phyloP scores from a whole-genome alignment of 2,113 vertebrate species.

The Propithecus coquereli region DNA sequence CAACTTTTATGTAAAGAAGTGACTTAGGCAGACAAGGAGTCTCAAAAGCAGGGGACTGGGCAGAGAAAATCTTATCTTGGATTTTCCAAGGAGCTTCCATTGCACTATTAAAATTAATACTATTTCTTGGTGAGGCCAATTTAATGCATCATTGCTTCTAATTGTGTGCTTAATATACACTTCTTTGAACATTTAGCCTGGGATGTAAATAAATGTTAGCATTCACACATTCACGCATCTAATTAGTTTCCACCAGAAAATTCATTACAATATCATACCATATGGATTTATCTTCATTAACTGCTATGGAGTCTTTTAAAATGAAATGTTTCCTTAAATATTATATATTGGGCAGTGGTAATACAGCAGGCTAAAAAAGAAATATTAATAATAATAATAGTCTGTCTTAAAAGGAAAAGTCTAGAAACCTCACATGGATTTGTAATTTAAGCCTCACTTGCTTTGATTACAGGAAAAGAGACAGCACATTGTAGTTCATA shows the following conservation, averaged over 20 bases:
- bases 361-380: neutral
- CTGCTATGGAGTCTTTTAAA: slow-evolving; percentile 53
- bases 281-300: slow-evolving; percentile 70
- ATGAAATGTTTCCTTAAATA: slow-evolving; percentile 54
- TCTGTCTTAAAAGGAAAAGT: neutral
- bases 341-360: neutral
- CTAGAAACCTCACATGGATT: neutral
- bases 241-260: slow-evolving; percentile 75
- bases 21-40: neutral
- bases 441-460: neutral
- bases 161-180: slow-evolving; percentile 69
- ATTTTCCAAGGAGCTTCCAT: slow-evolving; percentile 59
- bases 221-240: slow-evolving; percentile 71
- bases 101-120: slow-evolving; percentile 68
- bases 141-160: slow-evolving; percentile 75
- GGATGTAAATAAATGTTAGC: slow-evolving; percentile 75
- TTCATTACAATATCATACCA: slow-evolving; percentile 62
- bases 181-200: slow-evolving; percentile 67
- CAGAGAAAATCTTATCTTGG: slow-evolving; percentile 53
- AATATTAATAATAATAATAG: slow-evolving; percentile 50
- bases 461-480: neutral
- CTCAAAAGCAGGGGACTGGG: slow-evolving; percentile 18
- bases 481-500: neutral
- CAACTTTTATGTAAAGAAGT: slow-evolving; percentile 38
- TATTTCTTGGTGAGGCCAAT: slow-evolving; percentile 65